Evolutionary conservation across 2,888 invertebrate species (phyloP), one percentile per base, ranked within the genome.

Genomic region (Acanthosepion esculentum): DNA sequence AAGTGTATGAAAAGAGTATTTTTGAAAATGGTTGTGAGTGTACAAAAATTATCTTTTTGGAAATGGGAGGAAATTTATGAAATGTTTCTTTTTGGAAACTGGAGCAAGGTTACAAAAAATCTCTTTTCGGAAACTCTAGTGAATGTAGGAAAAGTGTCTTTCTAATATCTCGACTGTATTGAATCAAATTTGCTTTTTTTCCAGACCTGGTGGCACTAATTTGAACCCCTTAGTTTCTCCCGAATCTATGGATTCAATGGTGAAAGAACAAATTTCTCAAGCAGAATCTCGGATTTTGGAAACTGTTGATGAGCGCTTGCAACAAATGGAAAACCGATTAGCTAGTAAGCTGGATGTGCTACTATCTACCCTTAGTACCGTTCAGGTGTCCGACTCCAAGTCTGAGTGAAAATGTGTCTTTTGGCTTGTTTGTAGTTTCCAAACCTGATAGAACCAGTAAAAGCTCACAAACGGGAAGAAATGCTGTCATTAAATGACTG

Each of bases 281-380:
- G 92, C 92, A 12, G 92, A 92, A 26, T n/a, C 48, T 15, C 48
- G 48, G 8, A 92, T 92, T 50, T 50, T 92, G 33, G 92, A 92
- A n/a, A 92, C 92, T 92, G 92, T 92, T 18, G 92, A 92, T n/a
- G 92, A 92, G 29, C 92, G 50, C n/a, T 50, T 92, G 12, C 29
- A 92, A n/a, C 92, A 29, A 33, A 41, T 92, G 92, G 92, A 92
- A 50, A 50, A 92, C 50, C 92, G 92, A n/a, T 50, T 92, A 23
- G 92, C 48, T 29, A 92, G 92, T 50, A 92, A 92, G 50, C 92
- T 92, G 92, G 92, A 92, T 48, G 92, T 50, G 18, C 29, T 92
- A 29, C 50, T 92, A 23, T 50, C 48, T 29, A 50, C 92, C 1
- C 48, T 92, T 8, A n/a, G 48, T 18, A 48, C 92, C 29, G 50